Base-by-base conservation (phyloP, 2,888 invertebrate species). In the Steinernema carpocapsae region DNA sequence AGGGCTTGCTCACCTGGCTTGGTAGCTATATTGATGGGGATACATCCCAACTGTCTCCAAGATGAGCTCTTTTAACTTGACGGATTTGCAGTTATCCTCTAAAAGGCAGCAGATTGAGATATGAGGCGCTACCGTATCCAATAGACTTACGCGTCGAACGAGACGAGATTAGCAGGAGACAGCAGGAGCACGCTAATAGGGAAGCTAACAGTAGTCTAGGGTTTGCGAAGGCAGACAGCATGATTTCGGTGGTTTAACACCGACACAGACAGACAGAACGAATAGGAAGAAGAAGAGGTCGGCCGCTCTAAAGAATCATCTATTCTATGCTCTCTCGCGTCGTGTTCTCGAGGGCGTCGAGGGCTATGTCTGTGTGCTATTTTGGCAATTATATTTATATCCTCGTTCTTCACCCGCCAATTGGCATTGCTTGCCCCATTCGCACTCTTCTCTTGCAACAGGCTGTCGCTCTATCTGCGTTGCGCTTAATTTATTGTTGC, bases 11-110 rank as follows among this genome's bases (percentile, higher is more conserved):
- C 19, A 85, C 86, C 84, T 86, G 12, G 86, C 86, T 71, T 86
- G 86, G 75, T 87, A 85, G 75, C 86, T 87, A 77, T 85, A 86
- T 73, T 86, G 86, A 77, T 86, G 86, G 7, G 86, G 86, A 75
- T 86, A 86, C 77, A 83, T 78, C 17, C 84, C 86, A 17, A 87
- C 82, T 0, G 86, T 86, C 72, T 86, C 86, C 52, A 86, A 70
- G 45, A 86, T 82, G 32, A 86, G 74, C 72, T 86, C 86, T 17
- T 82, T 75, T 43, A 86, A 74, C 59, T 86, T 86, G 19, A 84
- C 83, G 71, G 86, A 86, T 72, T 84, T 86, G 76, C 86, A 86
- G 72, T 84, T 86, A 72, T 84, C 84, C 51, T 83, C 86, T 87
- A 76, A 75, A 85, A 59, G 4, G 48, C 45, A n/a, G n/a, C n/a